Base-by-base conservation (phyloP, 2,797 vertebrate species). In the Poliocrania exsul region DNA sequence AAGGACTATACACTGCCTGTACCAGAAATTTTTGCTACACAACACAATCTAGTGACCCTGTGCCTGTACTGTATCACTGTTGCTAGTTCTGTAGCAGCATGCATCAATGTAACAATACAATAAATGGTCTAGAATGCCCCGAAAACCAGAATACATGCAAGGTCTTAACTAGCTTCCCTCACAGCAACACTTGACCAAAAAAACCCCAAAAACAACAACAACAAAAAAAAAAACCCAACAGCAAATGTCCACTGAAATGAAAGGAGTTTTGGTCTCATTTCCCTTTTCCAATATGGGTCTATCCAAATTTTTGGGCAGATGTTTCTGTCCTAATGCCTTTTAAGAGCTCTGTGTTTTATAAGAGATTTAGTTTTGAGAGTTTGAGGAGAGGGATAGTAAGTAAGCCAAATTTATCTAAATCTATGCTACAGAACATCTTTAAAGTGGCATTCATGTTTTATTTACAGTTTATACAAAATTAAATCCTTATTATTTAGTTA, bases 261-360 rank as follows among this genome's bases (percentile, higher is more conserved):
- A 92, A 95, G 44, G 87, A 42, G 33, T n/a, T 82, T 96, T 47
- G 33, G 62, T 92, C 87, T 92, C 73, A 70, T 96, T 96, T 97
- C 90, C 38, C 44, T 95, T 96, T 94, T 95, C 81, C 90, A 89
- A 75, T 77, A 92, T 11, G 94, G 69, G 62, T 66, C 58, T 88
- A 69, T 85, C 67, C 93, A 97, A 97, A 94, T 84, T 96, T 87
- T 96, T 93, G 81, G 96, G 87, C 75, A 96, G 87, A 74, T 86
- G 20, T 77, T 70, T 81, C 54, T 82, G 72, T 84, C 40, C 67
- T 86, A 78, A 78, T 92, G 64, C 46, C 83, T 96, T 95, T 96
- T 90, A 89, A 83, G 24, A 49, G 42, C 61, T 89, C 47, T 88
- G 31, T 88, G 78, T 88, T 95, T 96, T 92, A 88, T 78, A 93